These are phyloP conservation scores for Ahaetulla prasina DNA, from an alignment of 2,113 vertebrate species.

Conservation along the genomic window DNA sequence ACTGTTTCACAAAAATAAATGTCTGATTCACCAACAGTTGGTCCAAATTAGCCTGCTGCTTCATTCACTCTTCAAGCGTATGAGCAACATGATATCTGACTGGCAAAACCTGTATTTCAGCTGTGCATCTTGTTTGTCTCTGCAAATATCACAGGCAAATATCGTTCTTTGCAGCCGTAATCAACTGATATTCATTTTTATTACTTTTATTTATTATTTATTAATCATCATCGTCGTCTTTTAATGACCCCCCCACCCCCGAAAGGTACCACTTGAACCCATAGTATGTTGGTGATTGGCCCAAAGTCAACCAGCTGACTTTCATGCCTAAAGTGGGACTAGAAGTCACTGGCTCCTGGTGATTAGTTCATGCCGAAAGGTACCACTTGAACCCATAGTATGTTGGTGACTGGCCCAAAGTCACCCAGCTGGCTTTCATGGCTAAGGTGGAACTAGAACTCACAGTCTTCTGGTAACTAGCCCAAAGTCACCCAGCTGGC, in stretches of 20 bases:
- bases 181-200: not conserved
- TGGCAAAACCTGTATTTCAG: not conserved
- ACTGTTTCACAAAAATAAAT: not conserved
- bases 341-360: not conserved
- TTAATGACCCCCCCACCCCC: too few relatives aligned
- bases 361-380: not conserved
- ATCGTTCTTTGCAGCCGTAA: not conserved
- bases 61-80: not conserved
- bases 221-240: not conserved
- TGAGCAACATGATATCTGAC: not conserved
- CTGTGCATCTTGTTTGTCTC: not conserved
- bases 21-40: fast-evolving
- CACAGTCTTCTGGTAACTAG: too few relatives aligned
- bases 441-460: too few relatives aligned
- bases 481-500: not conserved
- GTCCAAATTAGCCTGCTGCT: not conserved
- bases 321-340: not conserved
- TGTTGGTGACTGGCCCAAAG: not conserved
- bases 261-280: too few relatives aligned
- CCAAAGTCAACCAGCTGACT: not conserved
- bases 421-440: not conserved
- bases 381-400: too few relatives aligned
- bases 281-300: not conserved
- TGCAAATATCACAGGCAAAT: not conserved
- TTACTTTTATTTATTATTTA: not conserved